Evolutionary conservation across 64 coral and sea anemone genomes (phyloP).

Genomic region (Stichodactyla helianthus): DNA sequence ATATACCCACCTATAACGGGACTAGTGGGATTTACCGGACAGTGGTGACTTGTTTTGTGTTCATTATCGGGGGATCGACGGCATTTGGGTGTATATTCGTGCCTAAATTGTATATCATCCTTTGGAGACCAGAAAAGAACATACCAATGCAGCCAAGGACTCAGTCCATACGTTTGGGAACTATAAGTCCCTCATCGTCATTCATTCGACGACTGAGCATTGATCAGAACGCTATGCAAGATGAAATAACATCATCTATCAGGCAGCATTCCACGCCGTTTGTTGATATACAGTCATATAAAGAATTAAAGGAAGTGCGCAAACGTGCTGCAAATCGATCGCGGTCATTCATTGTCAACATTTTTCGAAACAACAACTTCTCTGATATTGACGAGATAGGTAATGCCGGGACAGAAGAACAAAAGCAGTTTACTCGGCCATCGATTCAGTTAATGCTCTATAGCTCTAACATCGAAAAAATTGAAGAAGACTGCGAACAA

Average conservation of each 20-base stretch:
- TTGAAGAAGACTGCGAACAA: not conserved
- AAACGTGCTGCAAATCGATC: not conserved
- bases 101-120: slow-evolving; percentile 68
- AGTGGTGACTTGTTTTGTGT: slow-evolving; percentile 71
- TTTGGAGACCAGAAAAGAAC: slow-evolving; percentile 80
- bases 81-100: slow-evolving; percentile 77
- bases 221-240: not conserved
- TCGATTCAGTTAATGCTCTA: not conserved
- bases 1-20: slow-evolving; percentile 75
- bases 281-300: not conserved
- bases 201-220: not conserved
- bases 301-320: not conserved
- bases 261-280: not conserved
- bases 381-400: not conserved
- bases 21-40: slow-evolving; percentile 74
- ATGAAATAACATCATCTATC: not conserved
- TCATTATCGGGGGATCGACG: slow-evolving; percentile 60
- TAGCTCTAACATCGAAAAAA: not conserved
- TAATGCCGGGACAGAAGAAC: not conserved
- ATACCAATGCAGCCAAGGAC: slow-evolving; percentile 47
- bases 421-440: not conserved
- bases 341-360: not conserved
- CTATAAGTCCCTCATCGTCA: slow-evolving; percentile 35
- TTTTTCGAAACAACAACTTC: not conserved
- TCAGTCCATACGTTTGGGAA: slow-evolving; percentile 32